These are phyloP conservation scores for Hycleus cichorii DNA, from an alignment of 1,140 invertebrate genomes.

Conservation along the genomic window DNA sequence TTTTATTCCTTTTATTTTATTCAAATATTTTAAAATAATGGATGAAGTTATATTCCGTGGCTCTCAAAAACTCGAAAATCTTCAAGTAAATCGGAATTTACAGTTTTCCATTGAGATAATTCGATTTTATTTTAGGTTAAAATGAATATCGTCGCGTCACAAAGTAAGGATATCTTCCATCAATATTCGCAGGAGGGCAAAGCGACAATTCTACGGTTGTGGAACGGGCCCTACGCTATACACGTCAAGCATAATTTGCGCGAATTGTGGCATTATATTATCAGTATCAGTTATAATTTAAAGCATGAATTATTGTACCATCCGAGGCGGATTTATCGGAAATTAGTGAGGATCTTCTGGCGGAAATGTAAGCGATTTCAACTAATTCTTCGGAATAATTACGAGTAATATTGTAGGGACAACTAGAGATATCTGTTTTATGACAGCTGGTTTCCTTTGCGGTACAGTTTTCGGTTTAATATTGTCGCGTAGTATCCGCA, in stretches of 20 bases:
- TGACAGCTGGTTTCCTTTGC: constrained; percentile 43
- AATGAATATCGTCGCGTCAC: constrained; percentile 36
- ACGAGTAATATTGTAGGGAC: constrained; percentile 39
- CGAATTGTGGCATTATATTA: constrained; percentile 32
- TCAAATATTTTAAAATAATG: constrained; percentile 22
- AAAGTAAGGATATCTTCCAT: constrained; percentile 40
- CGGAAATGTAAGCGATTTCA: constrained; percentile 25
- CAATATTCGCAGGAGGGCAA: constrained; percentile 35
- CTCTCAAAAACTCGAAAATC: constrained; percentile 34
- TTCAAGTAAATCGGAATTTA: constrained; percentile 26
- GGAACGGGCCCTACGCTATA: constrained; percentile 36
- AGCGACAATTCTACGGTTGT: constrained; percentile 36
- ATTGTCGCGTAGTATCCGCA: constrained; percentile 35
- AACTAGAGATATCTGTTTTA: constrained; percentile 45
- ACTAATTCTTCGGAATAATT: constrained; percentile 11
- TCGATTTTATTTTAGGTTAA: constrained; percentile 38
- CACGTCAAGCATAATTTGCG: constrained; percentile 37
- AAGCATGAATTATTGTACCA: no score
- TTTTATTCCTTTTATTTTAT: neutral
- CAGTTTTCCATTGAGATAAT: neutral
- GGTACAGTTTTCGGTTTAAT: constrained; percentile 44
- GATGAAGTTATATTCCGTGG: constrained; percentile 36
- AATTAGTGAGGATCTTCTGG: constrained; percentile 22
- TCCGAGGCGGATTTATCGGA: constrained; percentile 21
- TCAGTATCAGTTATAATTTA: constrained; percentile 18